Percentiles rank a stretch among this genome's conserved stretches.
Conservation (phyloP, 1,140 invertebrate species). For the Bombus breviceps region DNA sequence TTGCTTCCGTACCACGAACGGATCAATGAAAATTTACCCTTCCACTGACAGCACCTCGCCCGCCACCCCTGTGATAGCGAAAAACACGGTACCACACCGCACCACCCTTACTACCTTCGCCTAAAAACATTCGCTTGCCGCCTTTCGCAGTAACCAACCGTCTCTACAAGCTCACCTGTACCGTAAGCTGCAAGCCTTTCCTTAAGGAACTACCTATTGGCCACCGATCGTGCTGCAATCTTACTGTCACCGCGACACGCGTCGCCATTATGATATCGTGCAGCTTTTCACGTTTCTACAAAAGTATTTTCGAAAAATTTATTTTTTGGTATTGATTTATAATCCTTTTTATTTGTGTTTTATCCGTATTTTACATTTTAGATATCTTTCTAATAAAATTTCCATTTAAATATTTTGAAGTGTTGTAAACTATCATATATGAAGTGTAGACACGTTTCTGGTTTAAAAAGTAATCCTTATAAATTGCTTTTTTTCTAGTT, state of each 20-base stretch:
- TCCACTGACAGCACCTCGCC: constrained; percentile 63
- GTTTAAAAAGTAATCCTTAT: not conserved
- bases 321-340: not conserved
- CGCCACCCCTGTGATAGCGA: constrained; percentile 60
- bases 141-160: constrained; percentile 36
- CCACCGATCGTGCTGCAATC: constrained; percentile 31
- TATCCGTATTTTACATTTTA: not conserved
- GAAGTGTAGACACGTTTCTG: not conserved
- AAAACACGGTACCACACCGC: constrained; percentile 75
- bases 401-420: not conserved
- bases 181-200: not conserved
- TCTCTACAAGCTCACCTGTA: constrained; percentile 50
- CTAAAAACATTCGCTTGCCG: constrained; percentile 74
- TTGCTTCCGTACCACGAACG: constrained; percentile 64
- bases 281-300: not conserved
- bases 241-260: not conserved
- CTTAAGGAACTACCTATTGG: not conserved
- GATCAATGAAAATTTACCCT: constrained; percentile 82
- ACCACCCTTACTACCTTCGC: constrained; percentile 74
- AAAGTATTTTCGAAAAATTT: not conserved
- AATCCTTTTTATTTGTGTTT: not conserved
- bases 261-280: not conserved
- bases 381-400: too few relatives aligned
- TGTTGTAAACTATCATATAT: too few relatives aligned
- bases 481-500: not conserved